Evolutionary conservation across 2,888 invertebrate genomes (phyloP).

Genomic region (Agonum fuliginosum): DNA sequence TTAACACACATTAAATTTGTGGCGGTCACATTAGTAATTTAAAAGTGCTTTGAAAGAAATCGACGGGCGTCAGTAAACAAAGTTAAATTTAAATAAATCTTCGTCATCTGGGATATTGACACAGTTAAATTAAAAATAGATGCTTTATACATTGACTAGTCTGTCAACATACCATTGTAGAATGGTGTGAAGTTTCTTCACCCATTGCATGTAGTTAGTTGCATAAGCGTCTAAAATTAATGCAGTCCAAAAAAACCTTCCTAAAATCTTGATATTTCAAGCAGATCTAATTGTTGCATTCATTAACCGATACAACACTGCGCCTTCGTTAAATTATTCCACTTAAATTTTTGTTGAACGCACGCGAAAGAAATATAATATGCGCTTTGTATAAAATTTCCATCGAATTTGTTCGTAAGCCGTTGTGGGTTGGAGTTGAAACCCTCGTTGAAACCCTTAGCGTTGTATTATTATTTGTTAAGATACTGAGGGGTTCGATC

Average conservation of each 20-base stretch:
- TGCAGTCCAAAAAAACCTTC: constrained; percentile 1
- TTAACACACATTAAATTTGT: constrained; percentile 35
- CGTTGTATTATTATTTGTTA: constrained; percentile 34
- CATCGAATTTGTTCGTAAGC: constrained; percentile 20
- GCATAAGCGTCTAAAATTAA: constrained; percentile 18
- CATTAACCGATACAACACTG: constrained; percentile 30
- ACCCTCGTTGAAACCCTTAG: neutral
- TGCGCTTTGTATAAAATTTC: constrained; percentile 41
- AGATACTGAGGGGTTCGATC: constrained; percentile 10
- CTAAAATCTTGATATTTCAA: constrained; percentile 29
- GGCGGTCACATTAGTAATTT: constrained; percentile 20
- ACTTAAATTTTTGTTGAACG: constrained; percentile 40
- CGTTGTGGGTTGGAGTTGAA: neutral
- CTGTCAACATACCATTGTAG: neutral
- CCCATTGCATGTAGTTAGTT: neutral
- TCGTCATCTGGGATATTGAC: constrained; percentile 54
- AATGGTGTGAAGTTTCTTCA: constrained; percentile 23
- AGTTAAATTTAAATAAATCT: constrained; percentile 51
- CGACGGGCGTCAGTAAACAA: constrained; percentile 49
- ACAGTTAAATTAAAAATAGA: constrained; percentile 40
- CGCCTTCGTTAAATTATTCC: constrained; percentile 39
- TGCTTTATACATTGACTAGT: neutral
- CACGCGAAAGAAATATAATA: constrained; percentile 42
- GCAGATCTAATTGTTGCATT: constrained; percentile 26
- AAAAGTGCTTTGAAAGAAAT: constrained; percentile 51